Percentiles rank a stretch among this genome's conserved stretches.
Conservation (phyloP, 1,140 invertebrate genomes). For the Pseudomyrmex sp. region DNA sequence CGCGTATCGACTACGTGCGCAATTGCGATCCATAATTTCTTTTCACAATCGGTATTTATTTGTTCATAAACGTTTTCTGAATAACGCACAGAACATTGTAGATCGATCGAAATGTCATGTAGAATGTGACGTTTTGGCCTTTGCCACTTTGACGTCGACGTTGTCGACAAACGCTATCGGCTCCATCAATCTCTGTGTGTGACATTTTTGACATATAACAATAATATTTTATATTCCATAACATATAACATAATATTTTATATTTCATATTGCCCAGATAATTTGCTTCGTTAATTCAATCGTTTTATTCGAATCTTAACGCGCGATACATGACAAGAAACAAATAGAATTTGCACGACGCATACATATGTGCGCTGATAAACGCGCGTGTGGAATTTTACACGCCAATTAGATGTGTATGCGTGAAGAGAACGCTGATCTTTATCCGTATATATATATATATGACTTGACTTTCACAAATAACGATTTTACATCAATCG, state of each 20-base stretch:
- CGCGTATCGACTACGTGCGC: neutral
- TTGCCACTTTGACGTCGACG: neutral
- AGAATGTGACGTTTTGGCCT: slow-evolving; percentile 1
- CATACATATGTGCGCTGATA: neutral
- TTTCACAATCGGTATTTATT: neutral
- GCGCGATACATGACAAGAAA: neutral
- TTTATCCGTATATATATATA: neutral
- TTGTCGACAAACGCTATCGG: neutral
- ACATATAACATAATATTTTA: neutral
- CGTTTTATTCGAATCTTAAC: slow-evolving; percentile 2
- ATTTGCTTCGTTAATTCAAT: neutral
- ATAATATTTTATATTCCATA: neutral
- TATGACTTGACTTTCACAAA: slow-evolving; percentile 8
- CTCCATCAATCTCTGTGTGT: neutral
- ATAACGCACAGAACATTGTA: neutral
- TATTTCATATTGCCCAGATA: too few species aligned
- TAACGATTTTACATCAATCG: slow-evolving; percentile 7
- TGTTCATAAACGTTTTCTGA: slow-evolving; percentile 5
- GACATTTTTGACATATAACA: slow-evolving; percentile 1
- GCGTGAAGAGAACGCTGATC: neutral
- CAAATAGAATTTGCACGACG: neutral
- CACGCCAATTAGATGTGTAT: neutral
- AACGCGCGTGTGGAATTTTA: neutral
- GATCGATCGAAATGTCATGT: slow-evolving; percentile 37
- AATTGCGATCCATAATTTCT: slow-evolving; percentile 22